Evolutionary conservation across 2,888 invertebrate genomes (phyloP).

Genomic region (Anorthoa munda): DNA sequence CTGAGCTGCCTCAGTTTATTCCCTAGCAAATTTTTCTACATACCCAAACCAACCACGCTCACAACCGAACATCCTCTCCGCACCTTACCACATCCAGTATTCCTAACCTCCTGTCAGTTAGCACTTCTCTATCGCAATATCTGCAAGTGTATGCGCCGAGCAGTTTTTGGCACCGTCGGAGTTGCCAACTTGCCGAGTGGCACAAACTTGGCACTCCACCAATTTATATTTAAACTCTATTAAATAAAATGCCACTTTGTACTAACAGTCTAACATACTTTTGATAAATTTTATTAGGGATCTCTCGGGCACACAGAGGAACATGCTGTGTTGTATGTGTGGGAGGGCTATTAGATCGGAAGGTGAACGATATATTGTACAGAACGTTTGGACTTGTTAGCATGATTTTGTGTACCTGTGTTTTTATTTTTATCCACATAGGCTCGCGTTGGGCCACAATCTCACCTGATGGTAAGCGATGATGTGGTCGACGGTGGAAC

Average conservation of each 20-base stretch:
- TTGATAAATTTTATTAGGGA: conserved; percentile 70
- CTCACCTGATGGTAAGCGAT: too few species aligned
- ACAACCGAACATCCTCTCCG: neutral
- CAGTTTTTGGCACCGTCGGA: conserved; percentile 78
- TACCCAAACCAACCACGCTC: conserved; percentile 23
- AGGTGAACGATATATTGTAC: neutral
- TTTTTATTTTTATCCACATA: too few species aligned
- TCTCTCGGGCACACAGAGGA: conserved; percentile 25
- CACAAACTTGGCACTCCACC: conserved; percentile 74
- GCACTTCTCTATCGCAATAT: conserved; percentile 72
- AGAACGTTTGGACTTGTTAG: neutral
- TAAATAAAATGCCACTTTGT: conserved; percentile 78
- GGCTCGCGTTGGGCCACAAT: too few species aligned
- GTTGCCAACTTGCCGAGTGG: conserved; percentile 66
- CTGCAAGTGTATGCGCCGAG: conserved; percentile 73
- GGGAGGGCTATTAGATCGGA: neutral
- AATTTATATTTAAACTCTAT: conserved; percentile 81
- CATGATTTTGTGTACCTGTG: neutral
- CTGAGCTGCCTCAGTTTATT: too few species aligned
- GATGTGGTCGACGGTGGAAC: too few species aligned
- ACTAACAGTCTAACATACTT: conserved; percentile 64
- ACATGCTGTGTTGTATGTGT: neutral
- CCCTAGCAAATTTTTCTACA: neutral
- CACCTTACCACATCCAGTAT: conserved; percentile 53
- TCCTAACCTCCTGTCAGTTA: conserved; percentile 42